Base-by-base conservation (phyloP, 2,797 vertebrate species). In the Adelosebastes latens region DNA sequence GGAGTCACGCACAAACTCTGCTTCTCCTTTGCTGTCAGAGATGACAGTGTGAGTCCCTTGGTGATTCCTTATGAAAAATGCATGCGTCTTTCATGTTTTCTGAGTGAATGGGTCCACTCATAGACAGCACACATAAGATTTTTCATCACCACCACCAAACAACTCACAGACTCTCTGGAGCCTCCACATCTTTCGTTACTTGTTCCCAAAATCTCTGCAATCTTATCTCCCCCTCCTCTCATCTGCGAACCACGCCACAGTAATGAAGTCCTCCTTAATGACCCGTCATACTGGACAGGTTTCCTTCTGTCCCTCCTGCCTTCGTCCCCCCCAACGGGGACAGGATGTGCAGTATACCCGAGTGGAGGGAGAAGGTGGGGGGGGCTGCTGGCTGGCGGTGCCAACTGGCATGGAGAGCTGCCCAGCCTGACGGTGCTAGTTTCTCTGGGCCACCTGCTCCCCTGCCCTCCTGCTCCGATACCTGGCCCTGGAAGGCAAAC, bases 371-470 rank as follows among this genome's bases (percentile, higher is more conserved):
- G 49, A 29, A 64, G 70, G 76, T n/a, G 72, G 67, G 49, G 34
- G 42, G 6, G 63, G 79, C 39, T 64, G 66, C 58, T 76, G 70
- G 69, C 16, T 78, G 83, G 59, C 70, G 49, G 31, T 79, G 89
- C 92, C 91, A 95, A 79, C 81, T 92, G 92, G 86, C 90, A 82
- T 11, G 3, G 70, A 80, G 71, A 83, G 49, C 79, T 77, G 83
- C 86, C 75, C 65, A 8, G 82, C 31, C 18, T 62, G 42, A 80
- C 78, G 66, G 64, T 36, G 82, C 77, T 83, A 22, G 73, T 88
- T 80, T 88, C 82, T 72, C 67, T 55, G 56, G 29, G 36, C 89
- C 93, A 94, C 91, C 93, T 94, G 93, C 87, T 94, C 82, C 70
- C 74, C 75, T 83, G 83, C 71, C 93, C 87, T 86, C 79, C 87